Conservation (phyloP, 2,888 invertebrate genomes). For the Xestia sexstrigata region DNA sequence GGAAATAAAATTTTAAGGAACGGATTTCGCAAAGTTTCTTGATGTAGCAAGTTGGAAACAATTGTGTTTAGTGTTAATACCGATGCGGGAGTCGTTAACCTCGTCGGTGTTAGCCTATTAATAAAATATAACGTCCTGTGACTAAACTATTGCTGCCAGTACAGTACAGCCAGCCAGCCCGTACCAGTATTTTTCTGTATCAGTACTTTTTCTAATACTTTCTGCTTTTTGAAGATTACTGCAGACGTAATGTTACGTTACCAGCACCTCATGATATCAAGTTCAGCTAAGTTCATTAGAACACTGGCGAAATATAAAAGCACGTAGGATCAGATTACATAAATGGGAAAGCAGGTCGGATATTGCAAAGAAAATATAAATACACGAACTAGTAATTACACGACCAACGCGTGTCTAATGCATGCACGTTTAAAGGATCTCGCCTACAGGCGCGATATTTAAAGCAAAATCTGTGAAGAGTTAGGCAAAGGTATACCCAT, state of each 20-base stretch:
- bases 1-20: no score
- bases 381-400: slow-evolving; percentile 39
- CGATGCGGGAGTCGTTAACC: no score
- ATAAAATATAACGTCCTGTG: no score
- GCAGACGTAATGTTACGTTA: background rate
- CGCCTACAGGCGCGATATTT: no score
- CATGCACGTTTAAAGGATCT: background rate
- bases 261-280: background rate
- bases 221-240: background rate
- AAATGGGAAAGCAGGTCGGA: slow-evolving; percentile 70
- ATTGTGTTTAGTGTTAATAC: no score
- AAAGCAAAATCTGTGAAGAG: background rate
- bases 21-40: no score
- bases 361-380: slow-evolving; percentile 62
- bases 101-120: no score
- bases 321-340: slow-evolving; percentile 70
- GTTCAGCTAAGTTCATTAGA: slow-evolving; percentile 11
- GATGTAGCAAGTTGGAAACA: no score
- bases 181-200: background rate
- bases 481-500: background rate
- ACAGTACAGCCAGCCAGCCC: no score
- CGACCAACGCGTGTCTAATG: background rate
- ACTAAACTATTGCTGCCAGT: no score
- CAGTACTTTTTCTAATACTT: background rate
- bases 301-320: slow-evolving; percentile 42